Base-by-base conservation (phyloP, 2,888 invertebrate genomes). In the Macropis europaea region DNA sequence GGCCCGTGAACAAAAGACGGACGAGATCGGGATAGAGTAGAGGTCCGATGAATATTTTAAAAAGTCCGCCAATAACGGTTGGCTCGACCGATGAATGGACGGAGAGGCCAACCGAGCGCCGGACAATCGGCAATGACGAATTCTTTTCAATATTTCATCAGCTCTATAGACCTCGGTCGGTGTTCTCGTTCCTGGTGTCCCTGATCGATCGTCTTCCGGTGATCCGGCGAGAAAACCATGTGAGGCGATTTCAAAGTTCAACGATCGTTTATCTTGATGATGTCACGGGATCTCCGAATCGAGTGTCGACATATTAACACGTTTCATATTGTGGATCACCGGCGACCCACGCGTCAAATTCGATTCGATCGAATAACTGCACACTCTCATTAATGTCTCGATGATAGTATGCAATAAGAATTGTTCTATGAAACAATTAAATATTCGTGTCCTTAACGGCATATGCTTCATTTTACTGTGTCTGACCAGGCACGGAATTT, bases 81-180 rank as follows among this genome's bases (percentile, higher is more conserved):
- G 76, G 66, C 72, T 64, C 60, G 47, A 43, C 70, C 72, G 66
- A 76, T 77, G 80, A 82, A 73, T 74, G 76, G 59, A 45, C 17
- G 11, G 30, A 36, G 48, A 26, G 40, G 50, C 17, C 43, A 9
- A 42, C 42, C 63, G 59, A 61, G 52, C 48, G 76, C 54, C 76
- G 64, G 57, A 67, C 80, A 77, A 84, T 83, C 80, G 56, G 57
- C 82, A 82, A 86, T 83, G 84, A 87, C 84, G 80, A 85, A 84
- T 84, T 79, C 73, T 76, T 71, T 62, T 86, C 74, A 82, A 87
- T 87, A 81, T 80, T 86, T 85, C 71, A 87, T 73, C 70, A 73
- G 69, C 66, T 69, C 79, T 81, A 82, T 81, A 79, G 80, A 76
- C 63, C 68, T 64, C 43, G 61, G 42, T 52, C 72, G 48, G 45